Evolutionary conservation across 2,113 vertebrate genomes (phyloP), one percentile per base, ranked within the genome.

Genomic region (Bagarius yarrelli): DNA sequence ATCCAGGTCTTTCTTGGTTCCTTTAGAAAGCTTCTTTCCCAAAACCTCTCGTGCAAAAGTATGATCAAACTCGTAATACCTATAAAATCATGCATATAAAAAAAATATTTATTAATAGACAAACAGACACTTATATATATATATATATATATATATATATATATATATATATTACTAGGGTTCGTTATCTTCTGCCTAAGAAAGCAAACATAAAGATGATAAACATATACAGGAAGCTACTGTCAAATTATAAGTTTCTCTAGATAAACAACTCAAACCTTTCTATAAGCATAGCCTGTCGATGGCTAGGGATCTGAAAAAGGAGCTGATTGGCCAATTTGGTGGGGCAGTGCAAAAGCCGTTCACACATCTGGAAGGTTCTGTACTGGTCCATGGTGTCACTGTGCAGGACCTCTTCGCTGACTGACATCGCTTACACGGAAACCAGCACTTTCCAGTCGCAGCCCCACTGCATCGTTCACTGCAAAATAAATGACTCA

Each of bases 321-420:
- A 96, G 93, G 14, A 97, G 90, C 86, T 97, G 95, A 86, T 96
- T 96, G 80, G 92, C 92, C 75, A 97, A 90, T 87, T 96, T 97
- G 74, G 92, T 83, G 0, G 95, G 96, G 27, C 91, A 92, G 81
- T 96, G 93, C 52, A 97, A 89, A 47, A 97, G 92, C 63, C 94
- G 94, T 83, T 97, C 95, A 1, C 95, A 94, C 95, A 96, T 96
- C 89, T 96, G 95, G 88, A 95, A 97, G 12, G 95, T 95, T 81
- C 96, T 94, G 91, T 95, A 97, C 83, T 96, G 95, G 87, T 96
- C 95, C 95, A 96, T 97, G 63, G 95, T 97, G 91, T 97, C 95
- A 25, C 96, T 97, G 84, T 94, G 90, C 81, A 97, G 90, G 44
- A 97, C 94, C 1, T 94, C 95, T 27, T 91, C 85, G 5, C 90